Conservation (phyloP, 2,888 invertebrate genomes). For the Sarcophaga carnaria region DNA sequence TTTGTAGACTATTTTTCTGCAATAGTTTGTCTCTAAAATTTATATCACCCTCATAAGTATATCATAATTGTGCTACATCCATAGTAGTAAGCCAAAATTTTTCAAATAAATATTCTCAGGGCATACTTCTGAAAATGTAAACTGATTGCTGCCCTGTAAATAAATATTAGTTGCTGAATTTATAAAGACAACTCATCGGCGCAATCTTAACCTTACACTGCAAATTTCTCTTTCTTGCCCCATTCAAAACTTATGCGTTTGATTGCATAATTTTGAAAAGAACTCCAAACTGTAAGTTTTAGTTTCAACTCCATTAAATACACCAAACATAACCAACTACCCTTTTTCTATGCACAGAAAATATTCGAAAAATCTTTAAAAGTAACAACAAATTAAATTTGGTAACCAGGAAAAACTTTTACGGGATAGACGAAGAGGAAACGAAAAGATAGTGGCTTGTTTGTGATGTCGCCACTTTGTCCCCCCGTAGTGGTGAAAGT, state of each 20-base stretch:
- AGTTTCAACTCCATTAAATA: constrained; percentile 69
- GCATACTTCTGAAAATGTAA: too few species aligned
- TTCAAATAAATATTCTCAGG: too few species aligned
- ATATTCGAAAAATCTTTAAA: background rate
- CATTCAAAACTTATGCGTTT: constrained; percentile 64
- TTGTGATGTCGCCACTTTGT: constrained; percentile 50
- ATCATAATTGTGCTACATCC: too few species aligned
- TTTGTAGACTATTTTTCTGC: too few species aligned
- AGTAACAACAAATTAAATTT: constrained; percentile 13
- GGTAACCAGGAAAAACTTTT: background rate
- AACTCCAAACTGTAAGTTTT: constrained; percentile 60
- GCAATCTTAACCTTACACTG: too few species aligned
- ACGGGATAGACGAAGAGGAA: background rate
- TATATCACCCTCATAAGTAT: too few species aligned
- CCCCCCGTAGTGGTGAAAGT: background rate
- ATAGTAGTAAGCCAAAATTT: too few species aligned
- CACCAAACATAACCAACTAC: constrained; percentile 49
- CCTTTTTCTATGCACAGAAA: too few species aligned
- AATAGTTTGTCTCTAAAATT: too few species aligned
- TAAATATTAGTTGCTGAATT: background rate
- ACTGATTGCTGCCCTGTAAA: background rate
- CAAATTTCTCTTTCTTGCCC: constrained; percentile 61
- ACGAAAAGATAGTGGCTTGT: background rate
- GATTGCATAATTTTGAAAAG: constrained; percentile 67
- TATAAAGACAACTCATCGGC: too few species aligned